A percentile compares a stretch with the other conserved stretches of the same genome.
phyloP scores from a whole-genome alignment of 1,140 invertebrate species.

The Pteromalus puparum region DNA sequence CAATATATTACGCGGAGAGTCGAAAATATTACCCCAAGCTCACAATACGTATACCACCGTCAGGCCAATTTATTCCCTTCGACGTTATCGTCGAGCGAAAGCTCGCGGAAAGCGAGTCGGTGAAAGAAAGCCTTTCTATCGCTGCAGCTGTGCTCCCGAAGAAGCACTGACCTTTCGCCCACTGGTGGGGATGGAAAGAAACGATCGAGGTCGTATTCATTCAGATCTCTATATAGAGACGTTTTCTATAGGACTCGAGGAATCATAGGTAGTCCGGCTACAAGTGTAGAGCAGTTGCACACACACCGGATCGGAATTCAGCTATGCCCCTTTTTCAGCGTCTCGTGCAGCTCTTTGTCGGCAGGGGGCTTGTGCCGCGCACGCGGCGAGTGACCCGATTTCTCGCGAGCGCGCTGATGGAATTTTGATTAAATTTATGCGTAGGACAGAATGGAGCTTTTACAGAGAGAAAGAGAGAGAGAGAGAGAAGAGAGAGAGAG shows the following conservation, averaged over 20 bases:
- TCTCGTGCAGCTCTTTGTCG: not conserved
- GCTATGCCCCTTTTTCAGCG: not conserved
- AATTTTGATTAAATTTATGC: slow-evolving; percentile 39
- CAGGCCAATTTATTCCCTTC: not conserved
- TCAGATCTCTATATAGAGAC: slow-evolving; percentile 4
- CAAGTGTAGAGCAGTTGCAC: not conserved
- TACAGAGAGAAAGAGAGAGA: too few species aligned
- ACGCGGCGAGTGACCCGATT: slow-evolving; percentile 9
- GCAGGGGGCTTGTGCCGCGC: not conserved
- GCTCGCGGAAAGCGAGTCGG: not conserved
- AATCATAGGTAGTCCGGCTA: not conserved
- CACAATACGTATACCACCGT: not conserved
- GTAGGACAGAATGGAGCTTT: not conserved
- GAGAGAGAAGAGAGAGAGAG: too few species aligned
- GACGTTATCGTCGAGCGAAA: not conserved
- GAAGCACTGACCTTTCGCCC: slow-evolving; percentile 37
- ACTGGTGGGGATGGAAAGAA: not conserved
- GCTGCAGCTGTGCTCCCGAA: not conserved
- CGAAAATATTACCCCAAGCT: not conserved
- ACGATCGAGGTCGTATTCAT: slow-evolving; percentile 37
- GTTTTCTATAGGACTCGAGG: not conserved
- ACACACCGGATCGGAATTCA: not conserved
- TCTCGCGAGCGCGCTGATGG: slow-evolving; percentile 18
- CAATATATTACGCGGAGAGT: not conserved
- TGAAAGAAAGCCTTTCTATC: not conserved